Conservation (phyloP, 2,888 invertebrate species). For the Dasypolia templi region DNA sequence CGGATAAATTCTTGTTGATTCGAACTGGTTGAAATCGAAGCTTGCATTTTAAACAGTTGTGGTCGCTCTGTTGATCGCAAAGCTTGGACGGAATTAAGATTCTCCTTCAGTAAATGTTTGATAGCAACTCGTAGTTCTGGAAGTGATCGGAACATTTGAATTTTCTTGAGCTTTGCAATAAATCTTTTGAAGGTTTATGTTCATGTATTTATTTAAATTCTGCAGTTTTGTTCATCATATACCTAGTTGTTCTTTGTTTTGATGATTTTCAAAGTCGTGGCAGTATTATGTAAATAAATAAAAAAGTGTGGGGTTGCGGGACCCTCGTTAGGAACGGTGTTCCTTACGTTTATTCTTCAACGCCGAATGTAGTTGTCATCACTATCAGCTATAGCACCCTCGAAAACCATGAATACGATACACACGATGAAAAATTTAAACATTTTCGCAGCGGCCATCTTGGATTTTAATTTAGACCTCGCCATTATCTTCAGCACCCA, state of each 20-base stretch:
- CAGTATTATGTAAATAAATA: no score
- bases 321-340: no score
- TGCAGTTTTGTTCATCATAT: neutral
- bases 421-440: no score
- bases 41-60: slow-evolving; percentile 62
- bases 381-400: no score
- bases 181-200: slow-evolving; percentile 13
- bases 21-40: slow-evolving; percentile 37
- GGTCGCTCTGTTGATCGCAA: slow-evolving; percentile 48
- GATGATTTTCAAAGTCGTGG: no score
- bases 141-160: slow-evolving; percentile 36
- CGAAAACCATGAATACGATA: no score
- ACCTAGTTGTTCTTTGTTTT: neutral
- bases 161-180: slow-evolving; percentile 30
- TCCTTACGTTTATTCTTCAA: no score
- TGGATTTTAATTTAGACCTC: no score
- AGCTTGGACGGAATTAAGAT: slow-evolving; percentile 41
- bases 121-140: slow-evolving; percentile 28
- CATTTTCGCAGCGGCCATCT: no score
- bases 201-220: neutral
- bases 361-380: no score
- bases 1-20: slow-evolving; percentile 61
- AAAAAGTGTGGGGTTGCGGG: no score
- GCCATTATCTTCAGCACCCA: no score
- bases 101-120: slow-evolving; percentile 52